Evolutionary conservation across 2,113 vertebrate species (phyloP).

Genomic region (Tetraodon nigroviridis): DNA sequence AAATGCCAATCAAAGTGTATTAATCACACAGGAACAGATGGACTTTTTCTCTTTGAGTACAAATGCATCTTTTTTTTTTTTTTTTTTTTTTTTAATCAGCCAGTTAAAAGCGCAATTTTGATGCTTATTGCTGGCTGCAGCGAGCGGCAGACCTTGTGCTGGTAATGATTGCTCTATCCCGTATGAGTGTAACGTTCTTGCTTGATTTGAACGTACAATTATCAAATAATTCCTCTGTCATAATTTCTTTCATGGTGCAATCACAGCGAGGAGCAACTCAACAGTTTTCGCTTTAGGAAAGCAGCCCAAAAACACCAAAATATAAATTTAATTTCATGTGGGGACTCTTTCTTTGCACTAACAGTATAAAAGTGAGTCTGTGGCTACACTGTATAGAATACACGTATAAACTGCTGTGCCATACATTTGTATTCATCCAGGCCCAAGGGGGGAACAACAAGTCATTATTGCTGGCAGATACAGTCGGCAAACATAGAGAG

Average conservation of each 20-base stretch:
- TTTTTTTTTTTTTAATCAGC: conserved; percentile 56
- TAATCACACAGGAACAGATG: conserved; percentile 40
- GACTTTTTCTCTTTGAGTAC: conserved; percentile 48
- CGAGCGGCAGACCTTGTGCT: conserved; percentile 50
- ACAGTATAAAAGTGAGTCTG: conserved; percentile 29
- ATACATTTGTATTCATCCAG: conserved; percentile 27
- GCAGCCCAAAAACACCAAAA: conserved; percentile 43
- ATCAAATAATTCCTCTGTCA: conserved; percentile 69
- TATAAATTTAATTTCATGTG: conserved; percentile 45
- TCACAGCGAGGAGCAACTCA: conserved; percentile 63
- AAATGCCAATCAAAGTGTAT: conserved; percentile 21
- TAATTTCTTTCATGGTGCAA: conserved; percentile 54
- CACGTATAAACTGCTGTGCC: conserved; percentile 44
- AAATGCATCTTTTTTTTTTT: conserved; percentile 33
- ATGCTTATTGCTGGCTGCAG: conserved; percentile 63
- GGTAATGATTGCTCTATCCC: conserved; percentile 61
- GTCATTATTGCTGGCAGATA: conserved; percentile 52
- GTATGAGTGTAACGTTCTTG: conserved; percentile 44
- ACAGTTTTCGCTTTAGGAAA: conserved; percentile 40
- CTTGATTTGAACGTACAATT: conserved; percentile 72
- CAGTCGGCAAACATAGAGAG: conserved; percentile 27
- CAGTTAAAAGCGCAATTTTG: conserved; percentile 69
- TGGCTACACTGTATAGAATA: conserved; percentile 32
- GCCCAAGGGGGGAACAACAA: conserved; percentile 43
- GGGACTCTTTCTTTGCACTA: conserved; percentile 15